Evolutionary conservation across 1,140 invertebrate genomes (phyloP).

Genomic region (Dendroctonus valens): DNA sequence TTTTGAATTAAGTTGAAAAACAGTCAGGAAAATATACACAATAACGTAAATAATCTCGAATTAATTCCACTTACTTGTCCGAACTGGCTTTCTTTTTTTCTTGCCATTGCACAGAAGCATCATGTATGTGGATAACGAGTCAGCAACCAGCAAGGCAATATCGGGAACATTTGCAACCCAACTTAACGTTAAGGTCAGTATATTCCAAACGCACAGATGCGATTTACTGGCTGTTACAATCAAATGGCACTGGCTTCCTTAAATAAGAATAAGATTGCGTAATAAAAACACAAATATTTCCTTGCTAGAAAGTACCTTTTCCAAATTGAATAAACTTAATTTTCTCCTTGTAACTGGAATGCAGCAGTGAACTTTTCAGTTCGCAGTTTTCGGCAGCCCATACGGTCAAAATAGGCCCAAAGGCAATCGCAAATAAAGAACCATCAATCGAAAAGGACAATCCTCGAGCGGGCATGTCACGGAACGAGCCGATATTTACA

Average conservation of each 20-base stretch:
- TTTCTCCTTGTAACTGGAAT: conserved; percentile 44
- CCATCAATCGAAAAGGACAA: conserved; percentile 73
- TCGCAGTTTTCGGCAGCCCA: conserved; percentile 62
- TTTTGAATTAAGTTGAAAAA: too few species aligned
- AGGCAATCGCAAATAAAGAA: conserved; percentile 71
- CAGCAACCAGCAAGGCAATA: conserved; percentile 55
- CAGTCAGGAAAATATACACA: too few species aligned
- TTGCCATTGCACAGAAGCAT: conserved; percentile 64
- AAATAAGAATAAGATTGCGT: conserved; percentile 1
- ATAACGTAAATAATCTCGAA: conserved; percentile 1
- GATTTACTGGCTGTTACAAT: conserved; percentile 59
- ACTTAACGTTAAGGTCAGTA: conserved; percentile 62
- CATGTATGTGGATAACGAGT: conserved; percentile 64
- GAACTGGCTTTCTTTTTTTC: conserved; percentile 51
- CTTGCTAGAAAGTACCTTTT: conserved; percentile 46
- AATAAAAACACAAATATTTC: neutral
- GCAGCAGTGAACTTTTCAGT: conserved; percentile 55
- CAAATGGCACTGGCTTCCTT: conserved; percentile 59
- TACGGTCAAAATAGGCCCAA: conserved; percentile 67
- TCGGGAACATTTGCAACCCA: conserved; percentile 59
- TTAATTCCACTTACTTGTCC: conserved; percentile 8
- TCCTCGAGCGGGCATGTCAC: conserved; percentile 56
- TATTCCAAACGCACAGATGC: conserved; percentile 69
- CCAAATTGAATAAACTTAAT: conserved; percentile 62
- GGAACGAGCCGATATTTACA: conserved; percentile 63